Evolutionary conservation across 2,888 invertebrate genomes (phyloP).

Genomic region (Drosophila lacicola): DNA sequence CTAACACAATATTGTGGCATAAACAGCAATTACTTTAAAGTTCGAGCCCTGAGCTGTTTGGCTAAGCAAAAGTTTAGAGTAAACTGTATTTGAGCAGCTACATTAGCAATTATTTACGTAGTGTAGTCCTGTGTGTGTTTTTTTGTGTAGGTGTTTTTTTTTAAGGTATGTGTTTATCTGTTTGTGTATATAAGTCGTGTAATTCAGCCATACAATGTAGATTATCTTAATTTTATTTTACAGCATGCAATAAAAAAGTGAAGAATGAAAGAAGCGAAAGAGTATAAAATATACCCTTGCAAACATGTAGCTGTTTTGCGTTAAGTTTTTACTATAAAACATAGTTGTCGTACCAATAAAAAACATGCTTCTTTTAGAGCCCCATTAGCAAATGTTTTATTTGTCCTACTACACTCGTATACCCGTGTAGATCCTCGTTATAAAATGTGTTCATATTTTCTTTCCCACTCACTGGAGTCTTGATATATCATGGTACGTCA

Average conservation of each 20-base stretch:
- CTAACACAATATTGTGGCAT: constrained; percentile 65
- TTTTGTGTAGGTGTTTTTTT: not conserved
- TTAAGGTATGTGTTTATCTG: not conserved
- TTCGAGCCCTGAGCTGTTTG: constrained; percentile 57
- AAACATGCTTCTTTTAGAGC: no score
- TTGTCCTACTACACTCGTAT: no score
- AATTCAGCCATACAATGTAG: not conserved
- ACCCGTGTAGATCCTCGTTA: no score
- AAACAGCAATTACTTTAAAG: constrained; percentile 73
- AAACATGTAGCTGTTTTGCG: no score
- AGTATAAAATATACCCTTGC: no score
- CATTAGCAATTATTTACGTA: constrained; percentile 62
- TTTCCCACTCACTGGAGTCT: no score
- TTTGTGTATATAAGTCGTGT: not conserved
- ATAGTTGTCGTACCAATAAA: no score
- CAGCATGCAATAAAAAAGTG: not conserved
- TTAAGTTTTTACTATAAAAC: no score
- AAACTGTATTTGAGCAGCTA: constrained; percentile 58
- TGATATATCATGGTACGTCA: no score
- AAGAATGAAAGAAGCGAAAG: no score
- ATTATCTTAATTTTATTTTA: constrained; percentile 13
- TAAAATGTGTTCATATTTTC: no score
- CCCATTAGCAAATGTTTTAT: no score
- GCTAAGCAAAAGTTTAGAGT: constrained; percentile 55
- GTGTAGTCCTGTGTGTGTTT: not conserved